Base-by-base conservation (phyloP, 2,113 vertebrate species). In the Thamnophis sirtalis region DNA sequence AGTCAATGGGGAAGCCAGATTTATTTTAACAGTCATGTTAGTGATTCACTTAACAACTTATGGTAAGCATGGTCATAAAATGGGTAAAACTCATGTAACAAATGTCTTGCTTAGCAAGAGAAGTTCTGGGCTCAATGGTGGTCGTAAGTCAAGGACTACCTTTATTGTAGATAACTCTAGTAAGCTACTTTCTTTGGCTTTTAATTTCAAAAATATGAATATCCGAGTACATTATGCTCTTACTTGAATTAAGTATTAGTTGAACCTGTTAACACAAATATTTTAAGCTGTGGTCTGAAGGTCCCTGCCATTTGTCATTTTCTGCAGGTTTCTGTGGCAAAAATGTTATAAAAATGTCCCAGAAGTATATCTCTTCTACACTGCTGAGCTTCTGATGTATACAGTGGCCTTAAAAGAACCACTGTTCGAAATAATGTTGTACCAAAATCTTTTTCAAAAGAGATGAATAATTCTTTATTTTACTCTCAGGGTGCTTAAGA, bases 141-240 rank as follows among this genome's bases (percentile, higher is more conserved):
- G 53, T 54, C 3, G 3, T 55, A 55, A 17, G 17, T 17, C 54
- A 55, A 55, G 17, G 54, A 55, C 15, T 19, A 55, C 17, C 17
- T 55, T 17, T 26, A 26, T 26, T 26, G 24, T 38, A 89, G 21
- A 84, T 92, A 92, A 0, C 26, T 58, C 86, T 58, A 13, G 1
- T 0, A 55, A 9, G n/a, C 85, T 58, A 9, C 86, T 91, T 6
- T 90, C 73, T 33, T 85, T 51, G 7, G 4, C 0, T 5, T 10
- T 92, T 93, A 80, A 19, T 90, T 56, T 48, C 90, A 86, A 88
- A 26, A 86, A 54, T 19, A 9, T 91, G 91, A 92, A 11, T 55
- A 0, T 22, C 48, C 4, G 58, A 17, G 90, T 89, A 86, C 90
- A 93, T 87, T 93, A 87, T 89, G 91, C 91, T 91, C 93, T n/a